Percentiles rank a stretch among this genome's conserved stretches.
These are phyloP conservation scores for Plumapathes pennacea DNA, from an alignment of 92 coral and sea anemone species.

Conservation along the genomic window DNA sequence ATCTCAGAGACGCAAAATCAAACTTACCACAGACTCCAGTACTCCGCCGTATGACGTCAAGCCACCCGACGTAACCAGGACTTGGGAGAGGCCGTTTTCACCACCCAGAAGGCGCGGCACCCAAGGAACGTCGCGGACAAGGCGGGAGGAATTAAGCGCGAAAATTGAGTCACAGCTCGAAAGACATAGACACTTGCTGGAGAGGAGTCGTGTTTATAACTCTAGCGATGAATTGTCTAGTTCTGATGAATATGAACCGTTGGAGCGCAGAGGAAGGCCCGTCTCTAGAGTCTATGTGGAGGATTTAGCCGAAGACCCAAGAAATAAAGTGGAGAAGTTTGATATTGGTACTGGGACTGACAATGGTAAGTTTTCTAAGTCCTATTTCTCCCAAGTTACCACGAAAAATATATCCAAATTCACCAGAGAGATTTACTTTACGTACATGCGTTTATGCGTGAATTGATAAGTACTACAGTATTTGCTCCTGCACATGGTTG, in stretches of 20 bases:
- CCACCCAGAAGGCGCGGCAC: conserved; percentile 43
- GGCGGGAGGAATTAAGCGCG: conserved; percentile 47
- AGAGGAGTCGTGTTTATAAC: conserved; percentile 32
- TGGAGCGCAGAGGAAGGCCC: neutral
- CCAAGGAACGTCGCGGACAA: neutral
- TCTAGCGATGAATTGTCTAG: neutral
- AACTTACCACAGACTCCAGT: conserved; percentile 54
- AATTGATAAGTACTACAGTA: too few species aligned
- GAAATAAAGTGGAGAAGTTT: conserved; percentile 16
- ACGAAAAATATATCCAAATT: too few species aligned
- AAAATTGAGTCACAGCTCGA: conserved; percentile 71
- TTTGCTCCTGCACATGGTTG: too few species aligned
- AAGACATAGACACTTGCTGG: conserved; percentile 61
- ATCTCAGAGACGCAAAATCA: conserved; percentile 77
- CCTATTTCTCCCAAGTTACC: too few species aligned
- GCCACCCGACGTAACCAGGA: conserved; percentile 45
- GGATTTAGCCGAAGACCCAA: neutral
- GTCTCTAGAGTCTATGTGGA: conserved; percentile 17
- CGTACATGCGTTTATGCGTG: too few species aligned
- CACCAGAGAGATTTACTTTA: too few species aligned
- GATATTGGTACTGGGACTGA: conserved; percentile 60
- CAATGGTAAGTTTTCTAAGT: conserved; percentile 16
- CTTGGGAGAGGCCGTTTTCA: conserved; percentile 73
- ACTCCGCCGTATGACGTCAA: conserved; percentile 50
- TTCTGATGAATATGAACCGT: conserved; percentile 1